Percentiles rank a stretch among this genome's conserved stretches.
These are phyloP conservation scores for Hemicordylus capensis DNA, from an alignment of 2,113 vertebrate genomes.

Conservation along the genomic window DNA sequence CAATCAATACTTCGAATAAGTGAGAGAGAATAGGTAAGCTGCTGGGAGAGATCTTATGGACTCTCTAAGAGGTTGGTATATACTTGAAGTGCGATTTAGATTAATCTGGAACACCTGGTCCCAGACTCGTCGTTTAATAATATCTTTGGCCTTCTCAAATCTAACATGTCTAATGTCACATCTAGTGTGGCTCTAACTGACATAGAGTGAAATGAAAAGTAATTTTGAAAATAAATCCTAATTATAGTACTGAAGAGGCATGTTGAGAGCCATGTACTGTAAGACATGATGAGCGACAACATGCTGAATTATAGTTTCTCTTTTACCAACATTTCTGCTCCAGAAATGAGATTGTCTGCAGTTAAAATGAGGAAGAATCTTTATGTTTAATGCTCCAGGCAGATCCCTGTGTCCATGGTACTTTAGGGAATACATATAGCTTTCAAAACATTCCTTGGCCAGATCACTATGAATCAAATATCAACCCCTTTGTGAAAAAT, in stretches of 20 bases:
- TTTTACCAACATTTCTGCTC: background rate
- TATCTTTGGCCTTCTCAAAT: no score
- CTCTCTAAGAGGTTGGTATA: no score
- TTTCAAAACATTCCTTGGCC: background rate
- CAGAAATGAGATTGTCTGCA: background rate
- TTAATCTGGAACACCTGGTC: no score
- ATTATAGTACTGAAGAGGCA: background rate
- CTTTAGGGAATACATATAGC: background rate
- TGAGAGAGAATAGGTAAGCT: no score
- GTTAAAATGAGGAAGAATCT: background rate
- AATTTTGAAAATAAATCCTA: background rate
- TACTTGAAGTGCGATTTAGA: no score
- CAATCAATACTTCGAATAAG: no score
- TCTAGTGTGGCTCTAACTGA: no score
- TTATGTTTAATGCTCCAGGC: background rate
- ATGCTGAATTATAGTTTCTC: background rate
- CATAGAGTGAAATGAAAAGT: background rate
- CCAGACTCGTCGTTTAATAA: no score
- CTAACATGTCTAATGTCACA: no score
- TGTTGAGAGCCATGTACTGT: background rate
- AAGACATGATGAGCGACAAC: background rate
- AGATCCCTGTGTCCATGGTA: background rate
- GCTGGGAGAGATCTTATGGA: no score
- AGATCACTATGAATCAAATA: background rate
- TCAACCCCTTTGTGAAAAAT: background rate